phyloP scores from a whole-genome alignment of 2,888 invertebrate species.

The Galerucella pusilla region DNA sequence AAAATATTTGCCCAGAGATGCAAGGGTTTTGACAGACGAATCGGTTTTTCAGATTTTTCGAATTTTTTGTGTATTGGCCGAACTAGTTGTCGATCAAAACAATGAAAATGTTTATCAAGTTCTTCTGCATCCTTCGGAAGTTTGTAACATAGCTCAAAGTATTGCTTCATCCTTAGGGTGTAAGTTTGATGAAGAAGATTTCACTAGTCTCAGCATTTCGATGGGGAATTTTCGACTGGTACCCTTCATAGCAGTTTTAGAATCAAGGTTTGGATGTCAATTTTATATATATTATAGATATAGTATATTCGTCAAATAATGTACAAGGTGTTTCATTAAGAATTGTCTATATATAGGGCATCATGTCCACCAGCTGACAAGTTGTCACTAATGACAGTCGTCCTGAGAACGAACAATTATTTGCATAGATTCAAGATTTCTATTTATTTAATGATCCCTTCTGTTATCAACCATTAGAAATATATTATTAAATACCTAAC shows the following conservation, averaged over 20 bases:
- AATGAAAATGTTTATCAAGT: constrained; percentile 65
- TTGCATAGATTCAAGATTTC: too few species aligned
- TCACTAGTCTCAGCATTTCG: constrained; percentile 70
- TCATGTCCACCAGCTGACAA: too few species aligned
- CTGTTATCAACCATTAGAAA: too few species aligned
- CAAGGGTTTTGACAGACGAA: constrained; percentile 72
- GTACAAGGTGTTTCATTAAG: too few species aligned
- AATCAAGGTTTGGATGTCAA: constrained; percentile 67
- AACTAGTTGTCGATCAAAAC: constrained; percentile 73
- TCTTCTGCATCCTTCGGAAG: constrained; percentile 76
- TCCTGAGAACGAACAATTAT: too few species aligned
- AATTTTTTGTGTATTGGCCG: constrained; percentile 82
- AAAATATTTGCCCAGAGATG: constrained; percentile 70
- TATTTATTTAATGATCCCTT: too few species aligned
- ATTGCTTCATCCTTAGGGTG: constrained; percentile 76
- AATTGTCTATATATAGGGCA: too few species aligned
- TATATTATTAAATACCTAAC: too few species aligned
- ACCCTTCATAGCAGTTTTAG: constrained; percentile 80
- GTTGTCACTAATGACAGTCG: too few species aligned
- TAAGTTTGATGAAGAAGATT: constrained; percentile 76
- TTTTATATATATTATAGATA: not conserved
- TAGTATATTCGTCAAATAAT: too few species aligned
- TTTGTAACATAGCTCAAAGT: constrained; percentile 75
- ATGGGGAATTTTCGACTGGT: constrained; percentile 73
- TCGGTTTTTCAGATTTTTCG: constrained; percentile 80